These are phyloP conservation scores for Penaeus vannamei DNA, from an alignment of 1,140 invertebrate genomes.

Conservation along the genomic window DNA sequence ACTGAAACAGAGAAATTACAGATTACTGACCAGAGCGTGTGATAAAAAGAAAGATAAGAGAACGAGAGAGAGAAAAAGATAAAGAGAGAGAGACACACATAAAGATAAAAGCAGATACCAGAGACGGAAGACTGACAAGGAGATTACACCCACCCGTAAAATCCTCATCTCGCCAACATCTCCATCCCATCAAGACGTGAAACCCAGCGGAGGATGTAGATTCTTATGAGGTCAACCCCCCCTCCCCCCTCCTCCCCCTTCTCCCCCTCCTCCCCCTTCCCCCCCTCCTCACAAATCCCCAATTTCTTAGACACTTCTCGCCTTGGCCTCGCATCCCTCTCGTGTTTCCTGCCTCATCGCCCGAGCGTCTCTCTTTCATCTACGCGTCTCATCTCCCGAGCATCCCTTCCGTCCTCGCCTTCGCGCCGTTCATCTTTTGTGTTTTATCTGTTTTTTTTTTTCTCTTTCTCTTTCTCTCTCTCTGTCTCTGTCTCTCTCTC, in stretches of 20 bases:
- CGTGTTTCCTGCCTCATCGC: no score
- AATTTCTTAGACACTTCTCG: no score
- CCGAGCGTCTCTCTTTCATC: not conserved
- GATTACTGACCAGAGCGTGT: no score
- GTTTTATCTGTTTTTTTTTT: not conserved
- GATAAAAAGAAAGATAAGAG: not conserved
- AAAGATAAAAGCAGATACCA: not conserved
- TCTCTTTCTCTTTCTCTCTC: not conserved
- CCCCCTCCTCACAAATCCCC: not conserved
- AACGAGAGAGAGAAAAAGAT: constrained; percentile 14
- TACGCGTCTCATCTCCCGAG: not conserved
- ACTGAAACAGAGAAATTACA: no score
- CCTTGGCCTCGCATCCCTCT: no score
- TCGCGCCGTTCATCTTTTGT: not conserved
- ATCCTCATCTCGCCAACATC: not conserved
- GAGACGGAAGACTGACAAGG: not conserved
- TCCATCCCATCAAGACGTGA: no score
- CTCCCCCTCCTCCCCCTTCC: not conserved
- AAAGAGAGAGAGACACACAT: constrained; percentile 27
- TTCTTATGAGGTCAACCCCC: not conserved
- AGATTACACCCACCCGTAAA: constrained; percentile 1
- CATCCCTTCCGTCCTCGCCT: not conserved
- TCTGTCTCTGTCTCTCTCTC: not conserved
- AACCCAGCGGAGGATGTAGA: no score
- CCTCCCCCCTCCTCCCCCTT: not conserved